Evolutionary conservation across 2,888 invertebrate species (phyloP), one percentile per base, ranked within the genome.

Genomic region (Ornithoptera alexandrae): DNA sequence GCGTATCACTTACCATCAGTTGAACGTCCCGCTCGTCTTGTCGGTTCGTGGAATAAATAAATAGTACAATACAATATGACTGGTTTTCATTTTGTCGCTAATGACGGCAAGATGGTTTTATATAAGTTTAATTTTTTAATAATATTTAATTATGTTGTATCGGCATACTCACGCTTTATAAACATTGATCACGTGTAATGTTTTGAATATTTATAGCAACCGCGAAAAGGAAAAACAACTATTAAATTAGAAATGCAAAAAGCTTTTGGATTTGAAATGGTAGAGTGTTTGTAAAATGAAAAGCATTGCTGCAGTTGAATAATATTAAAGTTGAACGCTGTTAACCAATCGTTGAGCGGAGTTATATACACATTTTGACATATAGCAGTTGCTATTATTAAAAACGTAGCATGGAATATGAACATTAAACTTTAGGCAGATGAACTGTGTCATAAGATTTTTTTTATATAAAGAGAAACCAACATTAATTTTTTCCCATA

Each of bases 311-410:
- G 60, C n/a, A 18, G 60, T 60, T 36, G 60, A 60, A 15, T 60
- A 24, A 60, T 60, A n/a, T 60, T 60, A 60, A 60, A 60, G 60
- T 36, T 36, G 60, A 36, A 60, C 36, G 36, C 18, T 5, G 60
- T 60, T 6, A 18, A 30, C 36, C 36, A 60, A 58, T 36, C n/a
- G 18, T 24, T 36, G 36, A 18, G 5, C 6, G 1, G 59, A 59
- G 60, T 15, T 36, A 36, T 36, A 36, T 59, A 22, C n/a, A 36
- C 6, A 36, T 60, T 36, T 60, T 36, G 36, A 17, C 7, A 60
- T 36, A 36, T 60, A 53, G 18, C 24, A 36, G 36, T 36, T 30
- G 24, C 17, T 59, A 59, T 36, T 60, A 60, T 60, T 60, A 60
- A 60, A 53, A 60, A 60, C n/a, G n/a, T 10, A 22, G 22, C 22